These are phyloP conservation scores for Tor tambroides DNA, from an alignment of 2,113 vertebrate species.

Conservation along the genomic window DNA sequence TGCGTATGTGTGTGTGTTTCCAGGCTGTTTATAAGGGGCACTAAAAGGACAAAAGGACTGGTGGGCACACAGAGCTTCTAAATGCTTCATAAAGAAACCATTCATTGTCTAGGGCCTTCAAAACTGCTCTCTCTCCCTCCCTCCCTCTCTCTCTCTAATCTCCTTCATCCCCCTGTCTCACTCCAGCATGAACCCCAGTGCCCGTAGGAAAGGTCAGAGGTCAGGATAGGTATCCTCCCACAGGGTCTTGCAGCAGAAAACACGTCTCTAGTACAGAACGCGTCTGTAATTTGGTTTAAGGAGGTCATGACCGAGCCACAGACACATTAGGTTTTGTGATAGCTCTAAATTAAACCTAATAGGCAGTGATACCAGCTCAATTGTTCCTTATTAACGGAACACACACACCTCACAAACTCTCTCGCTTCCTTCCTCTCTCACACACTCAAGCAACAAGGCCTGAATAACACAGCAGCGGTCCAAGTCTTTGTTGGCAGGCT, in stretches of 20 bases:
- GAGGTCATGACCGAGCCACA: conserved; percentile 22
- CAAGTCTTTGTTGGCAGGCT: conserved; percentile 36
- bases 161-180: conserved; percentile 19
- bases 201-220: conserved; percentile 26
- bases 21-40: conserved; percentile 4
- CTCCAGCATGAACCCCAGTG: conserved; percentile 5
- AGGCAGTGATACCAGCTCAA: conserved; percentile 32
- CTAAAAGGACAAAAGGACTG: conserved; percentile 33
- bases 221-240: conserved; percentile 10
- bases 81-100: conserved; percentile 18
- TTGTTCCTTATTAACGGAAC: conserved; percentile 38
- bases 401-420: conserved; percentile 5
- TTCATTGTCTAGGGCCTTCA: conserved; percentile 2
- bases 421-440: conserved; percentile 27
- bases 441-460: conserved; percentile 6
- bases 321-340: conserved; percentile 39
- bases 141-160: background rate
- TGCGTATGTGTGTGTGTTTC: background rate
- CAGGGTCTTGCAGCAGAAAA: background rate
- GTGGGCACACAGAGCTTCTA: conserved; percentile 17
- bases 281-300: conserved; percentile 26
- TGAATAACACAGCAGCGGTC: conserved; percentile 15
- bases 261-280: background rate
- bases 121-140: background rate
- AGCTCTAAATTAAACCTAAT: conserved; percentile 47